These are phyloP conservation scores for Brachionus paranguensis DNA, from an alignment of 1,140 invertebrate species.

Conservation along the genomic window DNA sequence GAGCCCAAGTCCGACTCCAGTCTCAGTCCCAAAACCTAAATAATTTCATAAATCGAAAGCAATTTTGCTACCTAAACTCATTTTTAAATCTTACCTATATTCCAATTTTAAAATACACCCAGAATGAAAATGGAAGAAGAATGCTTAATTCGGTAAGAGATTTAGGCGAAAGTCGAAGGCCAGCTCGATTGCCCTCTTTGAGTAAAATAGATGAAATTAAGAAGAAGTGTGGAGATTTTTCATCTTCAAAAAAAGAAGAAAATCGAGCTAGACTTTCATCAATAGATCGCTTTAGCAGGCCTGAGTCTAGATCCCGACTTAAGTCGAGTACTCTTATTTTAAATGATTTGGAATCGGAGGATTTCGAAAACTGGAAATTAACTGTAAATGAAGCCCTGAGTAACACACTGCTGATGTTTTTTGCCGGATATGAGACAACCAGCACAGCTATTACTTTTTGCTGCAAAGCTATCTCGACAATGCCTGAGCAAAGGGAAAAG, in stretches of 20 bases:
- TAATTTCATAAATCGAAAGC: neutral
- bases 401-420: constrained; percentile 31
- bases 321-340: neutral
- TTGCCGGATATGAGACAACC: constrained; percentile 37
- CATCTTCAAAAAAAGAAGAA: neutral
- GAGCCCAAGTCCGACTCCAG: neutral
- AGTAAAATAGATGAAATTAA: neutral
- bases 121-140: neutral
- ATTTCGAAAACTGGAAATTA: constrained; percentile 39
- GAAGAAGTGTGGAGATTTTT: neutral
- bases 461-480: constrained; percentile 18
- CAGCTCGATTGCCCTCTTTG: neutral
- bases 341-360: constrained; percentile 1
- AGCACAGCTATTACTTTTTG: constrained; percentile 31
- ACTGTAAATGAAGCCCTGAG: constrained; percentile 29
- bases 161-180: neutral
- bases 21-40: constrained; percentile 1
- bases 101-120: constrained; percentile 1
- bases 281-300: neutral
- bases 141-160: neutral
- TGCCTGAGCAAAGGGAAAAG: constrained; percentile 32
- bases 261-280: neutral
- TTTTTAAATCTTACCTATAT: constrained; percentile 5
- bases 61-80: constrained; percentile 20
- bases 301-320: neutral